Base-by-base conservation (phyloP, 1,140 invertebrate species). In the Rhizoglyphus robini region DNA sequence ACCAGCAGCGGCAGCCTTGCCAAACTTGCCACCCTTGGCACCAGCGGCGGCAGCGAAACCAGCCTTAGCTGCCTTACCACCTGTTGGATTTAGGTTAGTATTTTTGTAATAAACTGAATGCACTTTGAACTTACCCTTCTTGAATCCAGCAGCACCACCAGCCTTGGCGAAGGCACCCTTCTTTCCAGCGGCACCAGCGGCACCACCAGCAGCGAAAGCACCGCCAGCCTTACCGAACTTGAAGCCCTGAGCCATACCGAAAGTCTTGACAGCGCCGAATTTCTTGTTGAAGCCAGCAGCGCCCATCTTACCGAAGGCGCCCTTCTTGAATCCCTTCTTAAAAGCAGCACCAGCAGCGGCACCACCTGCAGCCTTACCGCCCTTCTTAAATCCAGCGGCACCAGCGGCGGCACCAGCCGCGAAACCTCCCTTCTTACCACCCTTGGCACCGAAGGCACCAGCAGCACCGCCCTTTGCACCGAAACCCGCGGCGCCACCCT, bases 131-230 rank as follows among this genome's bases (percentile, higher is more conserved):
- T n/a, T n/a, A n/a, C 47, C 63, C 25, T 64, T 64, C 27, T 64
- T 64, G 47, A 64, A 64, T 60, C 58, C 58, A 60, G 58, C 58
- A 32, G 58, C 58, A 64, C 63, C 63, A 51, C 38, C 63, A 29
- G 63, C 63, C 11, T 20, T 27, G 31, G 20, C 11, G 11, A 20
- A 20, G 4, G 30, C 63, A 30, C 47, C 63, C 46, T 64, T 64
- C 27, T 64, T 64, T 4, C 8, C 59, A 3, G 59, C 59, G 5
- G 59, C 59, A 48, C 57, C 57, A 54, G 48, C 64, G 20, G 63
- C 63, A 2, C 63, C 63, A 62, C 64, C 64, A 36, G 49, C 32
- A 41, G 64, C 64, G 27, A 65, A 65, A 4, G 51, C 34, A 63
- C 62, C 63, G 31, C 63, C 63, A 11, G 46, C 46, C 31, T 64